Percentiles rank a stretch among this genome's conserved stretches.
These are phyloP conservation scores for Sylvietta virens DNA, from an alignment of 2,113 vertebrate genomes.

Conservation along the genomic window DNA sequence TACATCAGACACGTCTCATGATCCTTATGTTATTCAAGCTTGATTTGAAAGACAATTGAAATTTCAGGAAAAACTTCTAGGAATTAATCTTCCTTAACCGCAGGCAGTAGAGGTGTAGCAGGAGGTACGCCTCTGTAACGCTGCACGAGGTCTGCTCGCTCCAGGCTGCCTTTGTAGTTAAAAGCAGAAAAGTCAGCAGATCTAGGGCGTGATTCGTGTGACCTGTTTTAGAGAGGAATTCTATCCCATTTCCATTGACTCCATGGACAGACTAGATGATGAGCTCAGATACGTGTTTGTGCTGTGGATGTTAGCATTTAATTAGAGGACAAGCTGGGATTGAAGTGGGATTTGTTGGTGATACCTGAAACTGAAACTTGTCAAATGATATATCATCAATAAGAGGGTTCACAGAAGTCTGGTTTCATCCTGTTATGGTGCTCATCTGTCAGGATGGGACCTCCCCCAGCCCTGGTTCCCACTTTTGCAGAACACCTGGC, in stretches of 20 bases:
- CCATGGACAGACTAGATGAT: neutral
- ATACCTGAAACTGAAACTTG: neutral
- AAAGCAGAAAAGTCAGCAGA: constrained; percentile 40
- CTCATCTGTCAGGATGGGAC: neutral
- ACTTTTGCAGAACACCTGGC: neutral
- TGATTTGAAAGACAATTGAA: constrained; percentile 3
- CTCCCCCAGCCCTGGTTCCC: neutral
- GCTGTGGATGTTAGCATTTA: neutral
- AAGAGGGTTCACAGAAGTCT: neutral
- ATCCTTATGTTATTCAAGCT: neutral
- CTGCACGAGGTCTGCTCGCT: neutral
- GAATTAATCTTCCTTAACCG: constrained; percentile 7
- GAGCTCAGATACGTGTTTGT: neutral
- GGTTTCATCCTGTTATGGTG: neutral
- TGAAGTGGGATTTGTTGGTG: neutral
- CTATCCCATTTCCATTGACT: neutral
- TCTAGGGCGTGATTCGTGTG: neutral
- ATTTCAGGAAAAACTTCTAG: constrained; percentile 29
- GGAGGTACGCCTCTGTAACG: neutral
- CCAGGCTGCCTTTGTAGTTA: constrained; percentile 38
- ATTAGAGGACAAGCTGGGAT: neutral
- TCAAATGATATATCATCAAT: neutral
- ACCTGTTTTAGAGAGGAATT: constrained; percentile 16
- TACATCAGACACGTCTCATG: neutral
- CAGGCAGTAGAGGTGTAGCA: neutral